Conservation (phyloP, 2,113 vertebrate species). For the Clinocottus analis region DNA sequence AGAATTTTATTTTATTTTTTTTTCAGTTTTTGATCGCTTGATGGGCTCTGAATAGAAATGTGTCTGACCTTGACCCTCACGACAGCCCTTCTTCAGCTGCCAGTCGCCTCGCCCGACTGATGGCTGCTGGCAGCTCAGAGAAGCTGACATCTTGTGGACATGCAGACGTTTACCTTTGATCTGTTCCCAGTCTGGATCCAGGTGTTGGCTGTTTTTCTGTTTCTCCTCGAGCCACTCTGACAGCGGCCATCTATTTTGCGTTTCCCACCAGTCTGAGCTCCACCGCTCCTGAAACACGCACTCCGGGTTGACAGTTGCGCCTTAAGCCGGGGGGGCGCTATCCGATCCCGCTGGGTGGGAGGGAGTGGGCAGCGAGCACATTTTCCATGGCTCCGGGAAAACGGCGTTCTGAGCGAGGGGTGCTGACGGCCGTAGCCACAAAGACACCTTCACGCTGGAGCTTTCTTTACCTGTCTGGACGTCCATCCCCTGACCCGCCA, state of each 20-base stretch:
- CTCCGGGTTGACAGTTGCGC: background rate
- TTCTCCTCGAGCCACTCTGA: background rate
- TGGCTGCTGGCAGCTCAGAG: conserved; percentile 27
- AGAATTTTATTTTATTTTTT: background rate
- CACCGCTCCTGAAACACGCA: too few relatives aligned
- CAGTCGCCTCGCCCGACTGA: conserved; percentile 25
- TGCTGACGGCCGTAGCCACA: too few relatives aligned
- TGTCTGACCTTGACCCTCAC: conserved; percentile 37
- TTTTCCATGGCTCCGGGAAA: too few relatives aligned
- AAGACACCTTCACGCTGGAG: background rate
- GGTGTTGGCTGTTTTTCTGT: background rate
- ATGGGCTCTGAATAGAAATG: conserved; percentile 40
- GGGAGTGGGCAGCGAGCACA: too few relatives aligned
- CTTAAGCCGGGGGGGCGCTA: too few relatives aligned
- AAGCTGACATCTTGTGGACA: conserved; percentile 50
- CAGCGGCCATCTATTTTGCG: conserved; percentile 9
- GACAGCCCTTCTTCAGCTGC: conserved; percentile 28
- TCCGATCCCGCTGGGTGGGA: too few relatives aligned
- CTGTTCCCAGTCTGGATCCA: conserved; percentile 27
- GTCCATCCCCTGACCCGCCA: background rate
- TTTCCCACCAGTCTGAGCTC: background rate
- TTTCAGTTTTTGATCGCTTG: conserved; percentile 3
- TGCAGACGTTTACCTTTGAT: conserved; percentile 52
- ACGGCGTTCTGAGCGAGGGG: too few relatives aligned
- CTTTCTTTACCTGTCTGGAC: background rate